Base-by-base conservation (phyloP, 1,140 invertebrate genomes). In the Drosophila rufa region DNA sequence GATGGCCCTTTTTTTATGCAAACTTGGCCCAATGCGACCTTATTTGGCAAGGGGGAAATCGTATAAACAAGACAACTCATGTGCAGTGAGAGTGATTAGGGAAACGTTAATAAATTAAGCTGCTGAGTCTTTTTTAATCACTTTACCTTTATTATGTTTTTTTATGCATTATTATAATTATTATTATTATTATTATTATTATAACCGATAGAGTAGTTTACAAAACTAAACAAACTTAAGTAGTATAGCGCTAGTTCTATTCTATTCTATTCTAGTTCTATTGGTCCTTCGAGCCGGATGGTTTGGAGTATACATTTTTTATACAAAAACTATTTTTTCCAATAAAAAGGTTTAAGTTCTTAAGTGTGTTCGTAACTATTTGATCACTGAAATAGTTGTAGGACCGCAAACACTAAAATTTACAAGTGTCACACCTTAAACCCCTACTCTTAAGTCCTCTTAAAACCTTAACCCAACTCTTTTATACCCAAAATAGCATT, bases 1-100 rank as follows among this genome's bases (percentile, higher is more conserved):
- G 73, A 76, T 76, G 73, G 74, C 74, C 74, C 73, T 67, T 78
- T 68, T 68, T 25, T 36, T 0, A 0, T 40, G 33, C 12, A 8
- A 50, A 70, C 40, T 38, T 68, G 61, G 48, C 64, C 17, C n/a
- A 38, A 68, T 68, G 12, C 30, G 27, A 27, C 12, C 30, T 66
- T 30, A 11, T 9, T 46, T 19, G n/a, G 7, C 6, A 14, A 17
- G 12, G 33, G 4, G 4, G 9, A 47, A 68, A 14, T 9, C 38
- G 9, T 7, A 60, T 25, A 1, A 7, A 4, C 15, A 15, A 7
- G 4, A 17, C 15, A n/a, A 6, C 25, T 14, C 25, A 12, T 11
- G 53, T 61, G 15, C 3, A 17, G 14, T 5, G 5, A 25, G 15
- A 12, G 38, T 36, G 1, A 51, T 61, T 25, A 22, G 40, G 1